These are phyloP conservation scores for Choristoneura fumiferana DNA, from an alignment of 1,140 invertebrate genomes.

Conservation along the genomic window DNA sequence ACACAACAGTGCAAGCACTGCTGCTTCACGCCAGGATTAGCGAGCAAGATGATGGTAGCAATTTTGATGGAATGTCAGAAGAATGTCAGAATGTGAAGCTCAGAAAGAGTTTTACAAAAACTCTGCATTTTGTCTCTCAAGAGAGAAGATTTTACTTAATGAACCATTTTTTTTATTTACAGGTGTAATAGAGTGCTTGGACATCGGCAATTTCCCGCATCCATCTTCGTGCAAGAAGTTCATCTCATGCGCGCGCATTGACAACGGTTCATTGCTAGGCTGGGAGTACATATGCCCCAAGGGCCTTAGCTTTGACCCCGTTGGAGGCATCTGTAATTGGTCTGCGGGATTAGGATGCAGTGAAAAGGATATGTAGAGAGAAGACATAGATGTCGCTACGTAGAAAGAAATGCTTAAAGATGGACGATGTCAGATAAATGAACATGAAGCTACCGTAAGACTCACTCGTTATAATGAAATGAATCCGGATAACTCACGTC, in stretches of 20 bases:
- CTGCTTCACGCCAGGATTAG: no score
- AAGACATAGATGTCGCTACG: neutral
- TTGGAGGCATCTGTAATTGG: constrained; percentile 95
- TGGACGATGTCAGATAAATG: no score
- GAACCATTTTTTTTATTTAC: constrained; percentile 18
- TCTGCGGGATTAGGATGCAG: constrained; percentile 87
- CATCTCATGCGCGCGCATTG: constrained; percentile 91
- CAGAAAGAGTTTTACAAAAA: no score
- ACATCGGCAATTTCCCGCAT: constrained; percentile 93
- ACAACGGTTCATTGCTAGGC: constrained; percentile 85
- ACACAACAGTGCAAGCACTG: no score
- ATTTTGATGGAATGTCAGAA: no score
- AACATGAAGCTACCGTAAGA: no score
- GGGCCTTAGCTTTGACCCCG: constrained; percentile 90
- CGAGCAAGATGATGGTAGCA: no score
- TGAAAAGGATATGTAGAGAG: constrained; percentile 65
- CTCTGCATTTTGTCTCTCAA: neutral
- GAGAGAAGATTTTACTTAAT: neutral
- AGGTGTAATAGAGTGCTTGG: constrained; percentile 88
- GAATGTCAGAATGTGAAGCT: no score
- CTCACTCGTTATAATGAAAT: no score
- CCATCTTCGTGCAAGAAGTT: constrained; percentile 93
- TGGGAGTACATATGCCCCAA: constrained; percentile 93
- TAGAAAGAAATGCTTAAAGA: neutral
- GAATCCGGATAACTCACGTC: no score